Evolutionary conservation across 2,888 invertebrate species (phyloP), one percentile per base, ranked within the genome.

Genomic region (Caenorhabditis drosophilae): DNA sequence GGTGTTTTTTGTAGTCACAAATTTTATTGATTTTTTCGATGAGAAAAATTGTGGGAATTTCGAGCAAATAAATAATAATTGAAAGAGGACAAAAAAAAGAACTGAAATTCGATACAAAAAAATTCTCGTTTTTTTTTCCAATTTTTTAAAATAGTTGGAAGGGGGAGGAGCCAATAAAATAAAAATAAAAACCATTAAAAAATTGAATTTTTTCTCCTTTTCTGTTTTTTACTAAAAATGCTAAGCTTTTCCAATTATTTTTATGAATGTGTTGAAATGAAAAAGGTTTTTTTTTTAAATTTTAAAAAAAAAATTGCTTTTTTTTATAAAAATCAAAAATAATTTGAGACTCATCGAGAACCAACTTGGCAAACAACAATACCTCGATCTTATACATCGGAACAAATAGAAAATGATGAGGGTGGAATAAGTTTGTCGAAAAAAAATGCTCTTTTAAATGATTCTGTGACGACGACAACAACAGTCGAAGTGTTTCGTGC

Each of bases 401-500:
- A 7, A 9, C n/a, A n/a, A 27, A 7, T 23, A 4, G 25, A 23
- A 1, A 49, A 36, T 36, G 23, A 56, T 18, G 11, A 35, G 18
- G 63, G 58, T 9, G 64, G 64, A 22, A 64, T 64, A 15, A 51
- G 54, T 40, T 35, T 64, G 15, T 55, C 54, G 11, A 64, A 52
- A 34, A 64, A 55, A 44, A 50, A 67, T 44, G 72, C 69, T 3
- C 55, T 70, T 7, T 53, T 69, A 16, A 64, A 69, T 41, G 73
- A 73, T 26, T 44, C 63, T 0, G 60, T 73, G 16, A 73, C 69
- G 3, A 70, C 73, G 7, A 64, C 69, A 11, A 73, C 69, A 0
- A 73, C 69, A 1, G 69, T 73, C 15, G 73, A 73, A 49, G 73
- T 73, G 7, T 73, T 73, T 26, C 46, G 73, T 20, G 58, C 69